Evolutionary conservation across 2,888 invertebrate species (phyloP).

Genomic region (Acleris literana): DNA sequence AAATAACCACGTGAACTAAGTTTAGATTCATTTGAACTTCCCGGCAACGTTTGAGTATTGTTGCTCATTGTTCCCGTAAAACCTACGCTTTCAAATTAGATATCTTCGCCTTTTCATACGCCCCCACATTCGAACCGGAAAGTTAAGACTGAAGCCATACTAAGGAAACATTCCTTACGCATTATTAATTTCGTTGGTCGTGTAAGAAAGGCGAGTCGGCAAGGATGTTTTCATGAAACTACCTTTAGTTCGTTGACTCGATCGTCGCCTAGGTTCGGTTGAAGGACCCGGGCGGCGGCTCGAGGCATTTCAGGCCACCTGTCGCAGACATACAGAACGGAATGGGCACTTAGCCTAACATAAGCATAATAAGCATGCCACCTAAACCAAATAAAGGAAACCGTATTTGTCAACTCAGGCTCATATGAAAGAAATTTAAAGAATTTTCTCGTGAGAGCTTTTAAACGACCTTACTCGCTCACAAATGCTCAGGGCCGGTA

Average conservation of each 20-base stretch:
- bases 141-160: constrained; percentile 12
- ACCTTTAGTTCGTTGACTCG: constrained; percentile 13
- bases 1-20: too few species aligned
- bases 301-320: constrained; percentile 12
- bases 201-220: not conserved
- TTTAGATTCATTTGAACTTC: too few species aligned
- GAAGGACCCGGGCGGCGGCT: constrained; percentile 15
- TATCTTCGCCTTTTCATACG: too few species aligned
- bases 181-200: constrained; percentile 5
- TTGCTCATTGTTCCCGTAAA: too few species aligned
- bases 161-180: constrained; percentile 6
- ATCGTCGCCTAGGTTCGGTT: constrained; percentile 6
- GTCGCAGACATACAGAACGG: constrained; percentile 9
- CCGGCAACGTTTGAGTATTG: too few species aligned
- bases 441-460: too few species aligned
- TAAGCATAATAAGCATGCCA: not conserved
- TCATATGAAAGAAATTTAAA: too few species aligned
- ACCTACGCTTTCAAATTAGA: too few species aligned
- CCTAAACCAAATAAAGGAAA: too few species aligned
- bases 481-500: too few species aligned
- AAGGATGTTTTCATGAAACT: constrained; percentile 2
- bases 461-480: too few species aligned
- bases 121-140: not conserved
- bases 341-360: not conserved
- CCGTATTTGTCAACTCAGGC: too few species aligned